Evolutionary conservation across 2,888 invertebrate species (phyloP).

Genomic region (Chrysodeixis includens): DNA sequence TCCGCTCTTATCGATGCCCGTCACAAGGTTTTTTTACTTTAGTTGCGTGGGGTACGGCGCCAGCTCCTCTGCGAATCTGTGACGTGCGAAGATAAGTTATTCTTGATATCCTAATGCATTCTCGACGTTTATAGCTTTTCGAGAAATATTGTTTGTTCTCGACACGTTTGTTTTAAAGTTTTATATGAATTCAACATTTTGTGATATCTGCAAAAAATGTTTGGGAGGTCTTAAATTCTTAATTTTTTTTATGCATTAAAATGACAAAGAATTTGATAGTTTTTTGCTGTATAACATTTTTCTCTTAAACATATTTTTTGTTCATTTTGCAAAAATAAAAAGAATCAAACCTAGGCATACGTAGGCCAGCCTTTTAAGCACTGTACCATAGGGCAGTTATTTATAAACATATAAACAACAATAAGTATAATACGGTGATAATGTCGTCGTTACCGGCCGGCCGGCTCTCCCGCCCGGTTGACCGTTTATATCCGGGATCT

Average conservation of each 20-base stretch:
- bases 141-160: conserved; percentile 15
- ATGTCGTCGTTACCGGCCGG: neutral
- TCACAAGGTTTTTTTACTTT: conserved; percentile 31
- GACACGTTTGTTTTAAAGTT: neutral
- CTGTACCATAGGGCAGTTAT: neutral
- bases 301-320: too few relatives aligned
- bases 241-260: too few relatives aligned
- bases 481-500: conserved; percentile 5
- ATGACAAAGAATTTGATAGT: too few relatives aligned
- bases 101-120: conserved; percentile 39
- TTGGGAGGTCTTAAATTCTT: neutral
- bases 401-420: conserved; percentile 7
- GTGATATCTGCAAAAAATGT: neutral
- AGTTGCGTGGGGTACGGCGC: conserved; percentile 28
- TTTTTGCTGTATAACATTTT: too few relatives aligned
- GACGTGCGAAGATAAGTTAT: conserved; percentile 26
- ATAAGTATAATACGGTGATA: neutral
- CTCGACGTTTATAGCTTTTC: conserved; percentile 23
- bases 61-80: conserved; percentile 42
- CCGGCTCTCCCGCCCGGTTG: neutral
- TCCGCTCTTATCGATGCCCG: conserved; percentile 35
- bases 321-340: too few relatives aligned
- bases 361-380: neutral
- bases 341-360: neutral
- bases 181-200: neutral